Evolutionary conservation across 1,140 invertebrate genomes (phyloP).

Genomic region (Drosophila nikananu): DNA sequence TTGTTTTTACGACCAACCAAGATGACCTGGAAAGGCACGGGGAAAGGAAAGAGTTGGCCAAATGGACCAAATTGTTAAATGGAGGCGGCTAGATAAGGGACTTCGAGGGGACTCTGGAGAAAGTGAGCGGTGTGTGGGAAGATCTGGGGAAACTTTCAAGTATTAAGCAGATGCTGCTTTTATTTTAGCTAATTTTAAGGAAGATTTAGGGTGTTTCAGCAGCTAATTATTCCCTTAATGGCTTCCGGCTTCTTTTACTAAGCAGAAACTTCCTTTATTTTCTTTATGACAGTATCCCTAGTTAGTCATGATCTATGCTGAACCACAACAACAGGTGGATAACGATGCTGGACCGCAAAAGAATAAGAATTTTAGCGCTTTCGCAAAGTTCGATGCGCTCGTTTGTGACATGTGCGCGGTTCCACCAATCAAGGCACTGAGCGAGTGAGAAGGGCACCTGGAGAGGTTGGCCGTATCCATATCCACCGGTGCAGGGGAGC

Average conservation of each 20-base stretch:
- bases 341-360: constrained; percentile 3
- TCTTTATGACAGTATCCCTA: neutral
- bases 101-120: constrained; percentile 7
- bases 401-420: constrained; percentile 77
- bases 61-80: constrained; percentile 25
- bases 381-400: constrained; percentile 61
- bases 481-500: constrained; percentile 12
- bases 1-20: constrained; percentile 17
- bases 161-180: neutral
- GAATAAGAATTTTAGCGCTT: constrained; percentile 18
- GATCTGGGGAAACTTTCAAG: neutral
- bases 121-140: neutral
- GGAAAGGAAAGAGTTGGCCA: constrained; percentile 16
- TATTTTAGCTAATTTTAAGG: neutral
- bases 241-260: neutral
- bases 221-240: neutral
- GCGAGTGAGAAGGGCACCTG: neutral
- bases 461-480: neutral
- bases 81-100: constrained; percentile 29
- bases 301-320: constrained; percentile 31
- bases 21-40: constrained; percentile 23
- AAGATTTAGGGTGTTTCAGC: neutral
- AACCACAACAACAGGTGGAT: constrained; percentile 24
- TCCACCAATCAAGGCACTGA: constrained; percentile 62
- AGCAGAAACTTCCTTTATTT: neutral